Evolutionary conservation across 2,113 vertebrate genomes (phyloP), one percentile per base, ranked within the genome.

Genomic region (Odobenus rosmarus): DNA sequence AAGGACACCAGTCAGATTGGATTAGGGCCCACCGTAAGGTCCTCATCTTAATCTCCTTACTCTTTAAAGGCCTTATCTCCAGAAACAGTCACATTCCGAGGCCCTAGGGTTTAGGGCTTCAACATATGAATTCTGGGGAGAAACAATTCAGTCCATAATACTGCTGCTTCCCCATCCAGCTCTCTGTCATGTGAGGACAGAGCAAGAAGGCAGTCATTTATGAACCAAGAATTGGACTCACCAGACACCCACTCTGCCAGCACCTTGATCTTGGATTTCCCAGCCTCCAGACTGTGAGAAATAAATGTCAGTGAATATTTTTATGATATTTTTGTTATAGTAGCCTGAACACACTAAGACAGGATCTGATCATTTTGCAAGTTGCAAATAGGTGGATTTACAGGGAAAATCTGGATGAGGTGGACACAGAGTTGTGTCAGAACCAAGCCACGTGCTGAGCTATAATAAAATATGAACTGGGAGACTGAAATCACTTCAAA

Each of bases 401-500:
- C 12, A 28, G 31, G 72, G 79, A 51, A 42, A 84, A 88, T 53
- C 23, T 31, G 36, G 28, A 76, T 61, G 36, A 42, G 59, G 9
- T 39, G 4, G 42, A 28, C 24, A 42, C 33, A 28, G 59, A 26
- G n/a, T n/a, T 62, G 14, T 74, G 88, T 42, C 55, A 53, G 59
- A 96, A 76, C 21, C 13, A 42, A 96, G 31, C 51, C 36, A 64
- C 69, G 18, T 71, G 4, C 49, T 36, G 36, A 83, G 49, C 96
- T 81, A 26, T 1, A 76, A 62, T 24, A 21, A 77, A 26, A 31
- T 82, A 55, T 51, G 85, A 96, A 42, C 59, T 12, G 36, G n/a
- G 69, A 90, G 53, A 42, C 15, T 53, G 80, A 97, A 94, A 88
- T 83, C 72, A 85, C 46, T 33, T 62, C 24, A n/a, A 21, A 90